Base-by-base conservation (phyloP, 1,140 invertebrate species). In the Dolichoris vasculosae region DNA sequence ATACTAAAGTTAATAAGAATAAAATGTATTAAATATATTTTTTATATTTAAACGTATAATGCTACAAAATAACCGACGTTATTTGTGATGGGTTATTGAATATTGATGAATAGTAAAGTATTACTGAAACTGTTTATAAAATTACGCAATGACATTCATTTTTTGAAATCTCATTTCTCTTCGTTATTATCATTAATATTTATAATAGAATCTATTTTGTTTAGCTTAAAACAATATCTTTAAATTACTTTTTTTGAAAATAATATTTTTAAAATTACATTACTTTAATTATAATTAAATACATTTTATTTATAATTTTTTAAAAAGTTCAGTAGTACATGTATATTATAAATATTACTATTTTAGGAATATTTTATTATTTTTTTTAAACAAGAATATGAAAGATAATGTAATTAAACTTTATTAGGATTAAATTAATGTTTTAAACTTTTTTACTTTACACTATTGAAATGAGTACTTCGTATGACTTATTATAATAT, bases 81-180 rank as follows among this genome's bases (percentile, higher is more conserved):
- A n/a, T 35, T 40, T 8, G 20, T 71, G 7, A 82, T 40, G 67
- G 73, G 7, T 30, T 35, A 82, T 55, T 17, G 64, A 17, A 23
- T 51, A 48, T 20, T 55, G 67, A 26, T 23, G 79, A 82, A 48
- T 38, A 9, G 64, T 8, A 51, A 40, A 82, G 59, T 43, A 82
- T 40, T 59, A 26, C 17, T 82, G 15, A 2, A 11, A 43, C 7
- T 30, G 48, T 59, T 75, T 59, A 59, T 4, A 38, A 20, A 75
- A 43, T 63, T 35, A n/a, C 38, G 40, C 59, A 76, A 76, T 63
- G 67, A 26, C 55, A 17, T 32, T 43, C 26, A 83, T 76, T 76
- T 63, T 8, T 2, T n/a, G 40, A 40, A 48, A 59, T 64, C 23
- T 55, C 67, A n/a, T 63, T 38, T 30, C 51, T 43, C 35, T 4